Evolutionary conservation across 2,797 vertebrate species (phyloP).

Genomic region (Triplophysa yarkandensis): DNA sequence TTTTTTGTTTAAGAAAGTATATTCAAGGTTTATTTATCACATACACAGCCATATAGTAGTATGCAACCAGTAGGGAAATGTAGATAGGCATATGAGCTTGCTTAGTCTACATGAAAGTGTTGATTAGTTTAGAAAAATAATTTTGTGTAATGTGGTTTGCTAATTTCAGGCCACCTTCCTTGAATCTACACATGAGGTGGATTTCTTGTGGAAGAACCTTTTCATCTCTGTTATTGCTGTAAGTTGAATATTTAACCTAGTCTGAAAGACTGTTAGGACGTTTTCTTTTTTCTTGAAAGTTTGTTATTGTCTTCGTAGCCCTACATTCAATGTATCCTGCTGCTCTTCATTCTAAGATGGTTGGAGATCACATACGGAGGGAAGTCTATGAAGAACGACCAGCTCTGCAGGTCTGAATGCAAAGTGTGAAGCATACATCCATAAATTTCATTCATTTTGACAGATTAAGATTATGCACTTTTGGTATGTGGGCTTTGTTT

Average conservation of each 20-base stretch:
- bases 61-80: too few species aligned
- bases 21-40: too few species aligned
- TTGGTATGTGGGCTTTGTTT: too few species aligned
- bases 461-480: too few species aligned
- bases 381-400: constrained; percentile 78
- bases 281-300: background rate
- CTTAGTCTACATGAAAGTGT: background rate
- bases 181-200: constrained; percentile 66
- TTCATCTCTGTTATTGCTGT: constrained; percentile 74
- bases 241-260: constrained; percentile 42
- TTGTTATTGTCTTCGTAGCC: constrained; percentile 74
- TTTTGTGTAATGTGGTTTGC: background rate
- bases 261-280: background rate
- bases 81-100: background rate
- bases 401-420: constrained; percentile 82
- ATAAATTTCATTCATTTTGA: too few species aligned
- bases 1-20: too few species aligned
- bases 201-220: constrained; percentile 74
- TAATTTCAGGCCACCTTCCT: constrained; percentile 72
- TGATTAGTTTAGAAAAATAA: background rate
- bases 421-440: too few species aligned
- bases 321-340: constrained; percentile 81
- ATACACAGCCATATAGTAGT: too few species aligned
- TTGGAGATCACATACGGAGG: constrained; percentile 82
- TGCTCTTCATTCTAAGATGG: constrained; percentile 82